Evolutionary conservation across 2,113 vertebrate genomes (phyloP), one percentile per base, ranked within the genome.

Genomic region (Rana temporaria): DNA sequence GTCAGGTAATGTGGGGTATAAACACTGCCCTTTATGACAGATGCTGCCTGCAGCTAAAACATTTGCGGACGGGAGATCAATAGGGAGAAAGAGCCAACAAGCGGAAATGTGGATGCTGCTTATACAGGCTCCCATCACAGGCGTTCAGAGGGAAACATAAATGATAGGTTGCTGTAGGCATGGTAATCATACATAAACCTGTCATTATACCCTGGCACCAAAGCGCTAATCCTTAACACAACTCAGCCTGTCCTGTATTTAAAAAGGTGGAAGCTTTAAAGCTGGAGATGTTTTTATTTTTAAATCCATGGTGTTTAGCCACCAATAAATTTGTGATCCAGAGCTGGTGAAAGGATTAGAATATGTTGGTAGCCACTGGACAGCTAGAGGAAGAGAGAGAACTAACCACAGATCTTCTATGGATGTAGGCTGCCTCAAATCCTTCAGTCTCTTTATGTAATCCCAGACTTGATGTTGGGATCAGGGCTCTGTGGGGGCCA

Each of bases 1-100:
- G 78, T 53, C 87, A 84, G 79, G 78, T 84, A 85, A 30, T 64
- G 84, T n/a, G 66, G 24, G 81, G 68, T 60, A 79, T 34, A 86
- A 88, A 85, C 77, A 82, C 80, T 78, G 83, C 19, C 34, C 15
- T 72, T 85, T 85, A 60, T 86, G 87, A 85, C 86, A 86, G 85
- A 85, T 85, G 84, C 84, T 80, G 73, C 86, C 85, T 80, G 81
- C 64, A 87, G 85, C 79, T 79, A 85, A 84, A 82, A 81, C 66
- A 72, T 76, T 82, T 85, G 2, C 79, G 84, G 86, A 79, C 57
- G 84, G 75, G 85, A 0, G 15, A 77, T 38, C 83, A 71, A 55
- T 17, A 15, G 81, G 30, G 60, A 85, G 62, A 71, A 69, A n/a
- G 62, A 6, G 81, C 38, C 73, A 78, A 76, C 82, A 82, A 82